phyloP scores from a whole-genome alignment of 2,113 vertebrate species.

The Leucopternis melanops region DNA sequence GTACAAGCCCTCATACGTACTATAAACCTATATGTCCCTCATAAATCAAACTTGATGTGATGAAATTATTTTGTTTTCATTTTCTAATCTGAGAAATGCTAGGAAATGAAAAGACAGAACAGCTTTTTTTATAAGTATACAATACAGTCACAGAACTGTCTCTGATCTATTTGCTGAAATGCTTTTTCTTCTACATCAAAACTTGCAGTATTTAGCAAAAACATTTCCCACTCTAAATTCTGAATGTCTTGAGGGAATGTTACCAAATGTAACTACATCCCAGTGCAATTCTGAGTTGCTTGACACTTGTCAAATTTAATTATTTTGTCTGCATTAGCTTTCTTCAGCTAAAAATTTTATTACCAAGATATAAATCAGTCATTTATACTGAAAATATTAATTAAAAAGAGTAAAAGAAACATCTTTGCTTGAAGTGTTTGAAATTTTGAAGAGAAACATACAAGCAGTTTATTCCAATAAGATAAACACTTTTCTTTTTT shows the following conservation, averaged over 20 bases:
- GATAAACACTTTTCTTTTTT: background rate
- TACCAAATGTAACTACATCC: background rate
- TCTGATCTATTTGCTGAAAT: background rate
- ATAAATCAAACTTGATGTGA: background rate
- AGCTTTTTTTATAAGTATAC: background rate
- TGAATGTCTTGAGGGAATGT: background rate
- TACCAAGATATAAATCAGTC: background rate
- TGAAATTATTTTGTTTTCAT: background rate
- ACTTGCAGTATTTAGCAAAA: background rate
- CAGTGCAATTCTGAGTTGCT: background rate
- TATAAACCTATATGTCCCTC: background rate
- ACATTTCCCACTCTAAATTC: background rate
- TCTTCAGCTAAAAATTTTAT: background rate
- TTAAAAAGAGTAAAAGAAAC: background rate
- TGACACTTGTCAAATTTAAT: background rate
- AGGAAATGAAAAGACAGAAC: background rate
- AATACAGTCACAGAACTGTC: background rate
- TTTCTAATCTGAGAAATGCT: background rate
- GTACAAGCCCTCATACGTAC: background rate
- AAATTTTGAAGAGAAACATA: background rate
- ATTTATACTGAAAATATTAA: slow-evolving; percentile 10
- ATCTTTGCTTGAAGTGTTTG: background rate
- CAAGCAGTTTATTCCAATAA: background rate
- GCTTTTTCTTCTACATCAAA: background rate
- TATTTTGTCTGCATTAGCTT: background rate